Conservation (phyloP, 2,888 invertebrate genomes). For the Ischnura elegans region DNA sequence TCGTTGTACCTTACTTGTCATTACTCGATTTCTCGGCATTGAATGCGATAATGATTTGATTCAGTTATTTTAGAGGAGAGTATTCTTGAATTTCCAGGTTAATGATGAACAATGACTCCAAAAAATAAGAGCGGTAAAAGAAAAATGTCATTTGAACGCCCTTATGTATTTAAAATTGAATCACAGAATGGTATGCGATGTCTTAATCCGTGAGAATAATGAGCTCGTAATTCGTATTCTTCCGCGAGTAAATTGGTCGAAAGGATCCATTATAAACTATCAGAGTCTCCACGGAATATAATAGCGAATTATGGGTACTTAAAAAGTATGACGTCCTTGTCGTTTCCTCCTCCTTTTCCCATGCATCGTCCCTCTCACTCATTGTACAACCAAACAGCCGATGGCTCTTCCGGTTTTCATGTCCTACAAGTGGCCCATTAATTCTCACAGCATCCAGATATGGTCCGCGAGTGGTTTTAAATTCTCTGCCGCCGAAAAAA, state of each 20-base stretch:
- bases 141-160: too few species aligned
- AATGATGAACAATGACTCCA: too few species aligned
- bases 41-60: too few species aligned
- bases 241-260: not conserved
- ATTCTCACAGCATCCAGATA: constrained; percentile 18
- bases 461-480: not conserved
- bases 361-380: not conserved
- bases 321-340: not conserved
- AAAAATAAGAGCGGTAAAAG: too few species aligned
- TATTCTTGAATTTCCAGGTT: too few species aligned
- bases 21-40: too few species aligned
- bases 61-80: too few species aligned
- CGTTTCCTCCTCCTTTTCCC: not conserved
- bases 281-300: not conserved
- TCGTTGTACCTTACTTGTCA: too few species aligned
- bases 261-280: not conserved
- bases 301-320: not conserved
- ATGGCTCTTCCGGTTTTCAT: not conserved
- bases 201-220: not conserved
- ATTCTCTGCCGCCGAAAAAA: constrained; percentile 21
- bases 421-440: constrained; percentile 38
- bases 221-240: not conserved
- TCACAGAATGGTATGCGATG: not conserved
- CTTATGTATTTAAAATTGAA: too few species aligned
- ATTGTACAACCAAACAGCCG: not conserved